Conservation (phyloP, 2,113 vertebrate species). For the Odocoileus virginianus region DNA sequence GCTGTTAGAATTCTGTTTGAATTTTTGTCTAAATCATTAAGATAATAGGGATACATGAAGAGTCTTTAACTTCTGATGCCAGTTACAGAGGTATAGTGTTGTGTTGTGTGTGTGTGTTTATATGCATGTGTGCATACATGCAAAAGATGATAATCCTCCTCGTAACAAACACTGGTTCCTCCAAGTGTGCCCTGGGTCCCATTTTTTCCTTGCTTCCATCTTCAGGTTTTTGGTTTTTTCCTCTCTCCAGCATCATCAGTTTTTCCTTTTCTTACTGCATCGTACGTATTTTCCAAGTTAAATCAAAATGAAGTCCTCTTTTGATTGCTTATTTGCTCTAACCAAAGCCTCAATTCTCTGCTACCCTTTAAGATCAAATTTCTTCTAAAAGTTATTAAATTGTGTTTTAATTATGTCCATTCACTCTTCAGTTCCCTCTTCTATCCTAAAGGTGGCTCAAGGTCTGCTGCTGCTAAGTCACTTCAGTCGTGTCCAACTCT, state of each 20-base stretch:
- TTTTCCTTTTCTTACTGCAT: background rate
- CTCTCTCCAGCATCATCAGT: no score
- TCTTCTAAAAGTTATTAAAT: background rate
- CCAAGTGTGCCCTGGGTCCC: background rate
- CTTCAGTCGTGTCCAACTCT: no score
- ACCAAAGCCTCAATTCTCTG: background rate
- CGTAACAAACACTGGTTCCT: background rate
- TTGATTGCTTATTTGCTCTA: background rate
- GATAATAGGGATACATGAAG: background rate
- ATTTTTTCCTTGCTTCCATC: background rate
- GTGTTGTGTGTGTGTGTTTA: background rate
- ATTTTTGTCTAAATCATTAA: background rate
- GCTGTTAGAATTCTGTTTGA: background rate
- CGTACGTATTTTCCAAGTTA: background rate
- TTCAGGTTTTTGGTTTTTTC: background rate
- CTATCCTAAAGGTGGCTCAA: background rate
- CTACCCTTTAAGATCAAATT: background rate
- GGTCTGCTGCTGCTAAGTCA: background rate
- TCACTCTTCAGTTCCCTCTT: background rate
- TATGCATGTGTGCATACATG: rapidly evolving
- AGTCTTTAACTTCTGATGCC: background rate
- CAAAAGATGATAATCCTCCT: background rate
- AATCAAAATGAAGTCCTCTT: background rate
- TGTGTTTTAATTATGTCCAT: background rate
- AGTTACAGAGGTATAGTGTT: background rate